phyloP scores from a whole-genome alignment of 2,797 vertebrate genomes.

The Microctenopoma steveboyesi region DNA sequence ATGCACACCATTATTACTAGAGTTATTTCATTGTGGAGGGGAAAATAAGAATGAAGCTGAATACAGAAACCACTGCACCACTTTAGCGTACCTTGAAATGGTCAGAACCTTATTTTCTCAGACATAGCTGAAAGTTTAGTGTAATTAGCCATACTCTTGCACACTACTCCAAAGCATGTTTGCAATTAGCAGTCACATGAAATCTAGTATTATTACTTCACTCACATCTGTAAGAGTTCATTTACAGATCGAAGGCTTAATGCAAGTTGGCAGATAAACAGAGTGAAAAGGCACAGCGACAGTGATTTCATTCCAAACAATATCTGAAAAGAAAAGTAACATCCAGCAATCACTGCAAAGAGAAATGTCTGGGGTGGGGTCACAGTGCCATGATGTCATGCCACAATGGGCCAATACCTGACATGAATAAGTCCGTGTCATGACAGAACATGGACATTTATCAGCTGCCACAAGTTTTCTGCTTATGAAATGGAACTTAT shows the following conservation, averaged over 20 bases:
- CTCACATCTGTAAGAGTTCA: slow-evolving; percentile 72
- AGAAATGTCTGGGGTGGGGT: slow-evolving; percentile 25
- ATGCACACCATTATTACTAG: not conserved
- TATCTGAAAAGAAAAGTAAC: slow-evolving; percentile 24
- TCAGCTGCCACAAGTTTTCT: not conserved
- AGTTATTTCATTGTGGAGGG: slow-evolving; percentile 2
- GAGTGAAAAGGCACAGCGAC: slow-evolving; percentile 56
- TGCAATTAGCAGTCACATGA: slow-evolving; percentile 76
- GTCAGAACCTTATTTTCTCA: slow-evolving; percentile 57
- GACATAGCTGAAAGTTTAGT: slow-evolving; percentile 58
- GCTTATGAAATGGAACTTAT: not conserved
- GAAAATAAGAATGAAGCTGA: slow-evolving; percentile 9
- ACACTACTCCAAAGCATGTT: slow-evolving; percentile 65
- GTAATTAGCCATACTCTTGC: slow-evolving; percentile 61
- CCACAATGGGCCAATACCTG: slow-evolving; percentile 19
- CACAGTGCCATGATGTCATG: slow-evolving; percentile 46
- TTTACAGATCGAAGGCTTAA: slow-evolving; percentile 62
- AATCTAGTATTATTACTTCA: slow-evolving; percentile 69
- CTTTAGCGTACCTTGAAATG: slow-evolving; percentile 41
- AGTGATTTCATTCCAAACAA: slow-evolving; percentile 53
- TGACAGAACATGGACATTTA: slow-evolving; percentile 19
- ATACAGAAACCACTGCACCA: slow-evolving; percentile 19
- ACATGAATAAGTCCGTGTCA: slow-evolving; percentile 30
- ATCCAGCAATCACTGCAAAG: slow-evolving; percentile 33
- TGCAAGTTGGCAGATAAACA: slow-evolving; percentile 64